A percentile compares a stretch with the other conserved stretches of the same genome.
These are phyloP conservation scores for Allobates femoralis DNA, from an alignment of 2,797 vertebrate genomes.

Conservation along the genomic window DNA sequence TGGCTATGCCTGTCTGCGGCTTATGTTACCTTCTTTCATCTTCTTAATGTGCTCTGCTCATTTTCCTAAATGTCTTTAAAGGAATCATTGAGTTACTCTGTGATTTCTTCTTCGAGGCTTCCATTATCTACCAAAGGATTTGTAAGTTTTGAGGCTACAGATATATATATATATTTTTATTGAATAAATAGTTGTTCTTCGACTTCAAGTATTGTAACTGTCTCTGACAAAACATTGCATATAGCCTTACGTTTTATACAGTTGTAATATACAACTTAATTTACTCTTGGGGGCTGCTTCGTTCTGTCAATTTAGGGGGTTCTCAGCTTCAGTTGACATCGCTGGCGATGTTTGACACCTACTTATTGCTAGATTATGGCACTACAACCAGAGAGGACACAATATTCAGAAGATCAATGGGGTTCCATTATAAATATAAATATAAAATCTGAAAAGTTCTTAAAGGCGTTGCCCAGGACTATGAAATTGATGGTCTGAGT, in stretches of 20 bases:
- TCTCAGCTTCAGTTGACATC: no score
- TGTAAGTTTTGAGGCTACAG: background rate
- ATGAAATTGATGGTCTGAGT: no score
- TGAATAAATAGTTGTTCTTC: background rate
- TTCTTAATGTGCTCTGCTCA: constrained; percentile 17
- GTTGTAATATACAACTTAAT: background rate
- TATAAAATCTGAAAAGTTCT: no score
- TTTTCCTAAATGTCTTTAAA: constrained; percentile 33
- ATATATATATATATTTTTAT: background rate
- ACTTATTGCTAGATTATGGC: no score
- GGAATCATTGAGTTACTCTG: background rate
- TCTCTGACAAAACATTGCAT: background rate
- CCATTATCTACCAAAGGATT: background rate
- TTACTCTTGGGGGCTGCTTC: no score
- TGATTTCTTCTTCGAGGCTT: constrained; percentile 4
- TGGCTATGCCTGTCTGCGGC: constrained; percentile 3
- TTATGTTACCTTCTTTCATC: constrained; percentile 22
- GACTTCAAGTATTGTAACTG: background rate
- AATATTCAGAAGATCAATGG: no score
- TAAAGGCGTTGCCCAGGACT: no score
- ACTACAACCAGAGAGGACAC: no score
- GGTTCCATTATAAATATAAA: no score
- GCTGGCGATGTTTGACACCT: no score
- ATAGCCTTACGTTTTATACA: background rate
- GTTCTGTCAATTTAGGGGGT: no score